Conservation (phyloP, 1,140 invertebrate species). For the Zaprionus nigranus region DNA sequence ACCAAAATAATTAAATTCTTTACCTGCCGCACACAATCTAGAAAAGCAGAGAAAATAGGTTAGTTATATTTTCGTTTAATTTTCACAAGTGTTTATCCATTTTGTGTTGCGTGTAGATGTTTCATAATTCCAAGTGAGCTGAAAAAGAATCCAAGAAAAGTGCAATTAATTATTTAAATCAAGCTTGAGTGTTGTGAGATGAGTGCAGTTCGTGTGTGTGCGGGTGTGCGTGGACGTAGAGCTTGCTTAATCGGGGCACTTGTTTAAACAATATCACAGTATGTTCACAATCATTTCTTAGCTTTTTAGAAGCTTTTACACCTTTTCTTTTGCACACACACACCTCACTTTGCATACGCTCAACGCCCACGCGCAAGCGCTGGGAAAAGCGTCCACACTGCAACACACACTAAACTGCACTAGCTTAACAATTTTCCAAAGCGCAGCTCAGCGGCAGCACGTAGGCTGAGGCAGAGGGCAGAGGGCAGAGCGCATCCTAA, state of each 20-base stretch:
- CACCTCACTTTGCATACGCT: slow-evolving; percentile 23
- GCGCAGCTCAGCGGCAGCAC: slow-evolving; percentile 28
- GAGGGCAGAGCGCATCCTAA: slow-evolving; percentile 50
- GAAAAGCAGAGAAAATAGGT: slow-evolving; percentile 71
- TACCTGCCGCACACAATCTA: slow-evolving; percentile 65
- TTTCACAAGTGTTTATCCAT: background rate
- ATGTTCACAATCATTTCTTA: background rate
- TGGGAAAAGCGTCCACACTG: slow-evolving; percentile 68
- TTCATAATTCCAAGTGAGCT: slow-evolving; percentile 7
- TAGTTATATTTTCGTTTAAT: slow-evolving; percentile 32
- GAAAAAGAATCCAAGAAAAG: slow-evolving; percentile 27
- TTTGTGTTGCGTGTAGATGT: background rate
- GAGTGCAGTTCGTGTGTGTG: slow-evolving; percentile 30
- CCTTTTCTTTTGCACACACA: background rate
- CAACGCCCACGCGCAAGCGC: slow-evolving; percentile 51
- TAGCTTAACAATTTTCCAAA: slow-evolving; percentile 68
- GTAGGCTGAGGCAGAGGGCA: slow-evolving; percentile 18
- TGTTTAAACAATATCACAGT: background rate
- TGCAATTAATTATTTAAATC: slow-evolving; percentile 30
- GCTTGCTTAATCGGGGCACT: slow-evolving; percentile 12
- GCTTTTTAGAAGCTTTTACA: slow-evolving; percentile 27
- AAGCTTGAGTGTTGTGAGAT: background rate
- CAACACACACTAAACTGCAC: slow-evolving; percentile 75
- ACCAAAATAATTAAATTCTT: slow-evolving; percentile 50
- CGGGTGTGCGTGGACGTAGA: background rate